Evolutionary conservation across 2,113 vertebrate species (phyloP), one percentile per base, ranked within the genome.

Genomic region (Prietella phreatophila): DNA sequence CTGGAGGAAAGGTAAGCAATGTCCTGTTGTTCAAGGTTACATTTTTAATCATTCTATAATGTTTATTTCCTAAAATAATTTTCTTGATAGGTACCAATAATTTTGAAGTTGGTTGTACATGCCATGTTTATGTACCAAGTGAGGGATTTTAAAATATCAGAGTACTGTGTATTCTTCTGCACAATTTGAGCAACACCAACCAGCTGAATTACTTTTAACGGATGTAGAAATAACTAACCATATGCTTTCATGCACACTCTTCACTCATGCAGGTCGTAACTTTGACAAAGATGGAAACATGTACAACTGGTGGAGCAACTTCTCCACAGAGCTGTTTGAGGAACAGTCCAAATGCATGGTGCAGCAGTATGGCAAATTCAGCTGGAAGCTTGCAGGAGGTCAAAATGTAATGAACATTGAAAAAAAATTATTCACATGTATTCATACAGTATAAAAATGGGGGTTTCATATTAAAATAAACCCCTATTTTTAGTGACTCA

Each of bases 251-350:
- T 36, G 19, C 33, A 61, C 67, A 25, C 47, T 22, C 13, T 30
- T 83, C 58, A 0, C 88, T 85, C 93, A 27, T 60, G n/a, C 93
- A 99, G 98, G 98, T 4, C 95, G 97, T 53, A 99, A 99, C 93
- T 99, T 98, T 42, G 98, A 99, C 93, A 97, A 97, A 90, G 95
- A 98, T 0, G 97, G 98, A 27, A 99, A 99, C 88, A 97, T 99
- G 97, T 91, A 97, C 75, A 97, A 99, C 90, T 99, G 98, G 98
- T 99, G 98, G 98, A 99, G 97, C 90, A 97, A 98, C 92, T 98
- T 96, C 94, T 99, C 97, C 0, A 96, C 97, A 0, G 95, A 94
- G 89, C 96, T 96, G 89, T 99, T 99, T 92, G 96, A 95, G 91
- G 94, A 97, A 50, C 97, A 97, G 91, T 97, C 98, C 0, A 95